Evolutionary conservation across 2,797 vertebrate species (phyloP).

Genomic region (Ciconia nigra): DNA sequence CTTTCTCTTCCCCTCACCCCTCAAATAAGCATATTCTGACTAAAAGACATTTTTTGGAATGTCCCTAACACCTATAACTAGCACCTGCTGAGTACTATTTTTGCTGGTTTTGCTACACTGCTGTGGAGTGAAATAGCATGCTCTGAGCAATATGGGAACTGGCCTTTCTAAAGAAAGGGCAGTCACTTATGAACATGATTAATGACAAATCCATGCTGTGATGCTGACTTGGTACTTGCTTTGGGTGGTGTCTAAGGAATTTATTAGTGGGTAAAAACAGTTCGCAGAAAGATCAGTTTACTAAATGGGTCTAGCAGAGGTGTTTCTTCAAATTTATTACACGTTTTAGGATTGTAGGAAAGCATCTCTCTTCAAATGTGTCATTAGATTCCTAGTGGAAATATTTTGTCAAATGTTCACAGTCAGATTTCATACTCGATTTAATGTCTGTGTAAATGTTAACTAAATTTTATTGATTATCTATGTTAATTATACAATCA

Average conservation of each 20-base stretch:
- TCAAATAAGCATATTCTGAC: not conserved
- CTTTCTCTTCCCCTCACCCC: not conserved
- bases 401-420: not conserved
- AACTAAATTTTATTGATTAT: conserved; percentile 10
- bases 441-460: not conserved
- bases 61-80: not conserved
- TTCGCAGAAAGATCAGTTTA: conserved; percentile 25
- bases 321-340: not conserved
- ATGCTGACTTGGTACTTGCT: not conserved
- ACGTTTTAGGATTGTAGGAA: not conserved
- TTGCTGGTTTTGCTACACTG: not conserved
- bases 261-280: not conserved
- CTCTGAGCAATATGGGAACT: not conserved
- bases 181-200: not conserved
- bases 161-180: not conserved
- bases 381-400: not conserved
- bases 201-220: not conserved
- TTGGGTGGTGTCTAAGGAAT: conserved; percentile 15
- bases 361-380: not conserved
- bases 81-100: not conserved
- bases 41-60: not conserved
- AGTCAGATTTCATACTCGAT: not conserved
- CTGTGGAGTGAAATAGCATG: not conserved
- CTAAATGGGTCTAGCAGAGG: conserved; percentile 13
- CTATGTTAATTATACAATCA: not conserved